phyloP scores from a whole-genome alignment of 2,888 invertebrate species.

The Scaptomyza polygonia region DNA sequence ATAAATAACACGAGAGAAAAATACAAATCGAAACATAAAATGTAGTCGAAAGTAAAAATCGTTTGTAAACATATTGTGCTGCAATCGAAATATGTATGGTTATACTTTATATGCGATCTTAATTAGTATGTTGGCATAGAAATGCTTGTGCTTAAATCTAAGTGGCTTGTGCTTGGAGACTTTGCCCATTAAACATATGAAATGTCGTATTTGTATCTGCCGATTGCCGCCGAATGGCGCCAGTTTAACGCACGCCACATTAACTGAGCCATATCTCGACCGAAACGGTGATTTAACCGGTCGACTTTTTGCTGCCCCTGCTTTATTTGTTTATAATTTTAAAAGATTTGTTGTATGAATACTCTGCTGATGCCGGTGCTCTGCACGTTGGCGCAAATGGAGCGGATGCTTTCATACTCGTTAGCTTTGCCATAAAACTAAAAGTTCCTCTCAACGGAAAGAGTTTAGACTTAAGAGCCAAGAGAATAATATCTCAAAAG shows the following conservation, averaged over 20 bases:
- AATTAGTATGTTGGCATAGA: conserved; percentile 74
- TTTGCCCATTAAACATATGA: conserved; percentile 60
- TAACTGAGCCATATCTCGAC: conserved; percentile 49
- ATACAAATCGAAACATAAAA: conserved; percentile 19
- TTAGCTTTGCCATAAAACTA: conserved; percentile 45
- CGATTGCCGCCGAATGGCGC: conserved; percentile 61
- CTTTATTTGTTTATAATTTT: conserved; percentile 77
- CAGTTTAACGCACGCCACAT: conserved; percentile 75
- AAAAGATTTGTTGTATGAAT: conserved; percentile 65
- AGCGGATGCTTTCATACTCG: conserved; percentile 67
- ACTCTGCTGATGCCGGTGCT: conserved; percentile 18
- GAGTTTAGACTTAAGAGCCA: conserved; percentile 5
- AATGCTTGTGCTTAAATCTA: conserved; percentile 69
- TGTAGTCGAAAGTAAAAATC: conserved; percentile 37
- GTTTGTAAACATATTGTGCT: conserved; percentile 64
- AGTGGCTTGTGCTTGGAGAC: not conserved
- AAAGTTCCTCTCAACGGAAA: not conserved
- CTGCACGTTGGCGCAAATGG: conserved; percentile 65
- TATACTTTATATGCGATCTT: conserved; percentile 70
- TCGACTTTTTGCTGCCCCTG: not conserved
- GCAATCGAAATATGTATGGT: conserved; percentile 72
- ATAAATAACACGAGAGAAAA: too few relatives aligned
- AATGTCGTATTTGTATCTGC: conserved; percentile 54
- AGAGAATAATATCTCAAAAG: conserved; percentile 38
- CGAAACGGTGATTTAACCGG: conserved; percentile 53